Conservation (phyloP, 2,797 vertebrate species). For the Mormyrus proboscirostris region DNA sequence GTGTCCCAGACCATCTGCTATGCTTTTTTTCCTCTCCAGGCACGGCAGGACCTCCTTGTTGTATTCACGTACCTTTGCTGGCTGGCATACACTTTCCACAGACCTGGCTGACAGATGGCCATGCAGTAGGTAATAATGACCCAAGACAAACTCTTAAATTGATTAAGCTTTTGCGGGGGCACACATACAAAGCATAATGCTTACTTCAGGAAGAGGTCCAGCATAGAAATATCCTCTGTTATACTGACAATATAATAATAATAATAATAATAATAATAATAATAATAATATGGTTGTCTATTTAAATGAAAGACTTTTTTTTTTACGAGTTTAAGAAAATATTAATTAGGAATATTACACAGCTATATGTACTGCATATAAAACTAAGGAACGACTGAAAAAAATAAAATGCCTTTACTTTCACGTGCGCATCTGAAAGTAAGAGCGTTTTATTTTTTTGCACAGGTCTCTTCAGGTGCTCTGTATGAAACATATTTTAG, state of each 20-base stretch:
- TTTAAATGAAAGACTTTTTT: background rate
- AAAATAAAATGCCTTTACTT: no score
- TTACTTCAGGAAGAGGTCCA: conserved; percentile 31
- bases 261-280: background rate
- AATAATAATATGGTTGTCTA: background rate
- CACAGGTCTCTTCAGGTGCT: background rate
- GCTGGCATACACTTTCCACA: conserved; percentile 52
- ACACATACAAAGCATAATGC: conserved; percentile 48
- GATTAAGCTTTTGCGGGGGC: conserved; percentile 58
- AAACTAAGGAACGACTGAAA: background rate
- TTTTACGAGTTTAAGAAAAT: background rate
- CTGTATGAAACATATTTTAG: background rate
- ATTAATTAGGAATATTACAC: background rate
- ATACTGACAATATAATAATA: conserved; percentile 23
- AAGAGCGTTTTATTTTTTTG: background rate
- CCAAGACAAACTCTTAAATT: conserved; percentile 68
- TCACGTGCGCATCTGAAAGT: background rate
- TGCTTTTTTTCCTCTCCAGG: background rate
- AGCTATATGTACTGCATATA: background rate
- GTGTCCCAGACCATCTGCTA: conserved; percentile 57
- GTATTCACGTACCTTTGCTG: conserved; percentile 45
- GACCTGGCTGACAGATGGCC: conserved; percentile 71
- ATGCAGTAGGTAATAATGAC: conserved; percentile 82
- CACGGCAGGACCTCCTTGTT: conserved; percentile 31
- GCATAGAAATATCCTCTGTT: conserved; percentile 43